Evolutionary conservation across 2,888 invertebrate genomes (phyloP).

Genomic region (Andrena haemorrhoa): DNA sequence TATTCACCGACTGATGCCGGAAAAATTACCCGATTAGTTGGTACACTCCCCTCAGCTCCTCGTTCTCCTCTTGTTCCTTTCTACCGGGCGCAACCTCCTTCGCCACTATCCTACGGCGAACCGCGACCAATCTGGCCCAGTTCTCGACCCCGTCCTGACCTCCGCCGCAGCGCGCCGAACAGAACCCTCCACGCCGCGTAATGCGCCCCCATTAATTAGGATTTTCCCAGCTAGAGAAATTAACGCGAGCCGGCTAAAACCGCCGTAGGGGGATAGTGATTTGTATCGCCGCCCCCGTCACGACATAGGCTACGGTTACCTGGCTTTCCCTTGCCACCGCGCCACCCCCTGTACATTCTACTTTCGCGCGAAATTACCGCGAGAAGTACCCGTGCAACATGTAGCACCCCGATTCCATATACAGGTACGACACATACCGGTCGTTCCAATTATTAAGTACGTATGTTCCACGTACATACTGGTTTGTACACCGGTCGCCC

Average conservation of each 20-base stretch:
- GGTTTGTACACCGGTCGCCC: no score
- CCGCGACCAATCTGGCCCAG: slow-evolving; percentile 46
- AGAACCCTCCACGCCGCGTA: slow-evolving; percentile 57
- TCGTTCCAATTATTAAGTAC: no score
- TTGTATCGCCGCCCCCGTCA: slow-evolving; percentile 60
- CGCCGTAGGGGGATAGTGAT: slow-evolving; percentile 56
- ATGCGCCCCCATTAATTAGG: slow-evolving; percentile 79
- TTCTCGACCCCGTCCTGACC: slow-evolving; percentile 46
- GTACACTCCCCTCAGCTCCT: slow-evolving; percentile 36
- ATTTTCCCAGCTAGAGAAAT: slow-evolving; percentile 73
- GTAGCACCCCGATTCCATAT: background rate
- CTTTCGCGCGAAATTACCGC: slow-evolving; percentile 6
- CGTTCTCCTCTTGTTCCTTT: slow-evolving; percentile 53
- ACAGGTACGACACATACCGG: background rate
- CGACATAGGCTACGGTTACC: slow-evolving; percentile 5
- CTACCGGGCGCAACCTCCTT: slow-evolving; percentile 12
- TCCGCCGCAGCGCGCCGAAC: slow-evolving; percentile 20
- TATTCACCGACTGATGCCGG: slow-evolving; percentile 85
- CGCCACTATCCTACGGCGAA: slow-evolving; percentile 1
- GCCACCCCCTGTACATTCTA: slow-evolving; percentile 1
- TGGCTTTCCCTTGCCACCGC: background rate
- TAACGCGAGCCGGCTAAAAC: slow-evolving; percentile 67
- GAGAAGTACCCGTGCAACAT: background rate
- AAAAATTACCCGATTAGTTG: slow-evolving; percentile 85
- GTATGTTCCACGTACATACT: no score